These are phyloP conservation scores for Simalia tracyae DNA, from an alignment of 2,797 vertebrate genomes.

Conservation along the genomic window DNA sequence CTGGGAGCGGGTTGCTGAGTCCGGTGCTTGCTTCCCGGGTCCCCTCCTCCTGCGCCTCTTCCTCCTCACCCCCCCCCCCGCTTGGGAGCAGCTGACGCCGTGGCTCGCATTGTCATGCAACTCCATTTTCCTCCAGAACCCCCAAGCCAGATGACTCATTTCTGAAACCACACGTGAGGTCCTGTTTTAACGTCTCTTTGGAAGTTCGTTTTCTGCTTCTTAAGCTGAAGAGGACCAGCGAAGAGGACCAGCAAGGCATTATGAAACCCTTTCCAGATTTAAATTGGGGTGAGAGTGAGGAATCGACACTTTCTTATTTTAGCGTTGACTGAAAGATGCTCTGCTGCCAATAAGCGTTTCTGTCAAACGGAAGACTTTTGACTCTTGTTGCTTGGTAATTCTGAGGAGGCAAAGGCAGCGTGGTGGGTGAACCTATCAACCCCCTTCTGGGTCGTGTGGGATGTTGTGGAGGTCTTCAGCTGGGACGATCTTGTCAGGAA, in stretches of 20 bases:
- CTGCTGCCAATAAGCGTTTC: neutral
- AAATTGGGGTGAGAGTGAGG: neutral
- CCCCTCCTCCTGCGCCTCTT: neutral
- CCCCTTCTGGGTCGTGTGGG: neutral
- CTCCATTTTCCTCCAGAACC: neutral
- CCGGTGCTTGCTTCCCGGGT: neutral
- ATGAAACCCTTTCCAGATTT: slow-evolving; percentile 41
- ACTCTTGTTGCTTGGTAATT: slow-evolving; percentile 32
- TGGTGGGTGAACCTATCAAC: accelerated
- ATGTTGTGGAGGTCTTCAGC: slow-evolving; percentile 21
- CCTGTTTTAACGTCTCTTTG: slow-evolving; percentile 24
- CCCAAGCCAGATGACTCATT: slow-evolving; percentile 2
- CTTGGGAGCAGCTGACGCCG: neutral
- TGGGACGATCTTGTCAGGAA: neutral
- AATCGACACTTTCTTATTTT: slow-evolving; percentile 49
- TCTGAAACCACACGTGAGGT: slow-evolving; percentile 13
- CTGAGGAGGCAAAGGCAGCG: neutral
- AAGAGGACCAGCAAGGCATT: slow-evolving; percentile 39
- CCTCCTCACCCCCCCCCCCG: neutral
- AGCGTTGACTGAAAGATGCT: slow-evolving; percentile 54
- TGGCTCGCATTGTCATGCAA: neutral
- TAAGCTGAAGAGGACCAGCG: slow-evolving; percentile 27
- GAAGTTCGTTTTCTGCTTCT: neutral
- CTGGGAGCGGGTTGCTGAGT: neutral
- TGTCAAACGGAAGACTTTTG: slow-evolving; percentile 9